These are phyloP conservation scores for Sisyra nigra DNA, from an alignment of 2,888 invertebrate genomes.

Conservation along the genomic window DNA sequence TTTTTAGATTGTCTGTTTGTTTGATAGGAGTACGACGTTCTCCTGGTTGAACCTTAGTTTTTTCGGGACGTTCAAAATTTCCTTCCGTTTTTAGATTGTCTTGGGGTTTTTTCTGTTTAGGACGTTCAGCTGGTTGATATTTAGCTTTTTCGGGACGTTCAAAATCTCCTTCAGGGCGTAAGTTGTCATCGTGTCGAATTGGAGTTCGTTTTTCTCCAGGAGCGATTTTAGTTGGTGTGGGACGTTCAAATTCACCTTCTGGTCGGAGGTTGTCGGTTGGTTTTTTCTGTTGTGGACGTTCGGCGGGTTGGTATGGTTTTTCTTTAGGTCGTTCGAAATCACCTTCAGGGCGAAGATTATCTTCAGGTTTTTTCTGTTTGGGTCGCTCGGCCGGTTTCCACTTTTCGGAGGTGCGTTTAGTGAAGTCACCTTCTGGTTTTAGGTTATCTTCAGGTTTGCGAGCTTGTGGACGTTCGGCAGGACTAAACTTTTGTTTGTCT, in stretches of 20 bases:
- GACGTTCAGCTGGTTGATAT: constrained; percentile 13
- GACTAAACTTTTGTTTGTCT: constrained; percentile 23
- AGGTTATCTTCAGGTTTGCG: constrained; percentile 32
- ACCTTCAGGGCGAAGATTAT: constrained; percentile 33
- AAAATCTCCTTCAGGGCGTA: constrained; percentile 28
- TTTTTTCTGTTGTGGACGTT: too few relatives aligned
- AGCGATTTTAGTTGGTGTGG: constrained; percentile 23
- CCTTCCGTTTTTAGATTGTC: constrained; percentile 40
- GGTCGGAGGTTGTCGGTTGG: too few relatives aligned
- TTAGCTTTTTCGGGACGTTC: constrained; percentile 16
- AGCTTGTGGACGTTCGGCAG: constrained; percentile 26
- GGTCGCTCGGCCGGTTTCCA: constrained; percentile 22
- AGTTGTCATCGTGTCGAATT: constrained; percentile 23
- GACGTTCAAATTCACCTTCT: constrained; percentile 38
- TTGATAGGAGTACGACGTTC: constrained; percentile 16
- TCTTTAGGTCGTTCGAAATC: constrained; percentile 19
- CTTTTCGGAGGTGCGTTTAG: constrained; percentile 20
- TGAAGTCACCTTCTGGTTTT: constrained; percentile 31
- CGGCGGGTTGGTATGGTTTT: constrained; percentile 12
- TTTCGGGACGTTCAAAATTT: constrained; percentile 33
- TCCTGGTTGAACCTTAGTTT: constrained; percentile 18
- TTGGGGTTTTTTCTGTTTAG: constrained; percentile 17
- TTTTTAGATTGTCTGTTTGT: constrained; percentile 24
- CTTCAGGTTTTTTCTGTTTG: constrained; percentile 26
- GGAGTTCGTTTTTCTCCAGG: constrained; percentile 15